Percentiles rank a stretch among this genome's conserved stretches.
phyloP scores from a whole-genome alignment of 2,797 vertebrate species.

The Sandelia bainsii region DNA sequence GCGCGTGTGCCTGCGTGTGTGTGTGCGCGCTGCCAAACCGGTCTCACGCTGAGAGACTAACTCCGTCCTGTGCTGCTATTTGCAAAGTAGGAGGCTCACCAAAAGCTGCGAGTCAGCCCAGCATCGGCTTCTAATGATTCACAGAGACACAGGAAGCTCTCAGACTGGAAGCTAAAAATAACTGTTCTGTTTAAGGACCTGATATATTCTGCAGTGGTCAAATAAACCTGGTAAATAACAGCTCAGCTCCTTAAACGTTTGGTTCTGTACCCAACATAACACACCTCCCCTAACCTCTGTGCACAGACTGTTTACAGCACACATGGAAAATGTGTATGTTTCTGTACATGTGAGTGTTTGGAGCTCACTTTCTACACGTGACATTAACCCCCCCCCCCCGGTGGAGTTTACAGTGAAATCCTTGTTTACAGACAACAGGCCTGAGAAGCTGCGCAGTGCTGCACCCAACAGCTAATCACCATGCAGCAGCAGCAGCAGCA shows the following conservation, averaged over 20 bases:
- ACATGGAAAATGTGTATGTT: background rate
- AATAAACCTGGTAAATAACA: constrained; percentile 8
- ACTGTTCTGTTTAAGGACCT: constrained; percentile 39
- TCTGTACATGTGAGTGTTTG: constrained; percentile 16
- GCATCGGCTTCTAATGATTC: constrained; percentile 31
- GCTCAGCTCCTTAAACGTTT: background rate
- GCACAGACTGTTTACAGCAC: constrained; percentile 4
- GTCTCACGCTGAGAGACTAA: too few species aligned
- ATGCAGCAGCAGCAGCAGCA: constrained; percentile 1
- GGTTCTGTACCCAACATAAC: background rate
- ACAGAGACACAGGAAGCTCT: constrained; percentile 60
- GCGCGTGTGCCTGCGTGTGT: too few species aligned
- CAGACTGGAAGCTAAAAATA: constrained; percentile 62
- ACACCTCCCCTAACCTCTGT: background rate
- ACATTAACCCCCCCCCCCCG: background rate
- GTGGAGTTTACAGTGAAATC: constrained; percentile 33
- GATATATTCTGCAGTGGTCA: constrained; percentile 1
- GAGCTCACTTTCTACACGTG: constrained; percentile 29
- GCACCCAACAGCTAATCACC: constrained; percentile 9
- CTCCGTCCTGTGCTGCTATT: background rate
- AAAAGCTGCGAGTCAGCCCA: constrained; percentile 1
- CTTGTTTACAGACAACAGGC: constrained; percentile 54
- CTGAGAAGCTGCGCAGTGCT: constrained; percentile 34
- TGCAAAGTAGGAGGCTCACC: background rate
- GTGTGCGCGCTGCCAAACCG: too few species aligned